Base-by-base conservation (phyloP, 2,888 invertebrate genomes). In the Drosophila gaucha region DNA sequence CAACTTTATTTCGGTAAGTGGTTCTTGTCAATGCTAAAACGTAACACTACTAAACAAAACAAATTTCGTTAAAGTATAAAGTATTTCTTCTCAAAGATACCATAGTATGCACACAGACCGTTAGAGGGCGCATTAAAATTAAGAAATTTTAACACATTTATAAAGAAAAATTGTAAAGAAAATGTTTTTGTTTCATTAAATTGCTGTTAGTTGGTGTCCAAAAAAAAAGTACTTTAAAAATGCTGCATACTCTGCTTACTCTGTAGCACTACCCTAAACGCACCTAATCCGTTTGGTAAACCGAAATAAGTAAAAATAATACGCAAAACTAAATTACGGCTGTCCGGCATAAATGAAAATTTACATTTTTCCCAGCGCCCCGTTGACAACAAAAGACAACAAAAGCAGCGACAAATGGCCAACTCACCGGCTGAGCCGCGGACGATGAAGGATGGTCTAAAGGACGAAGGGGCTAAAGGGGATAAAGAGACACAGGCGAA, bases 241-340 rank as follows among this genome's bases (percentile, higher is more conserved):
- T 24, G 20, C 8, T 12, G 16, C 16, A 8, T 10, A 4, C 16
- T 2, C 14, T 10, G 31, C 12, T 3, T 8, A 4, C 12, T 3
- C 3, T 18, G 2, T 9, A 1, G 22, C 31, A 8, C 46, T 5
- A n/a, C 33, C 35, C 9, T 22, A 10, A 67, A 69, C 36, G 39
- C 41, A 36, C 14, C 39, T 69, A 62, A 75, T 75, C 71, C 56
- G 36, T 52, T 69, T 49, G 30, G 51, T 31, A 63, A 74, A 51
- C 68, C 43, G 24, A 52, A 74, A 59, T 54, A 74, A 57, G 55
- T 49, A 69, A 56, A 75, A 70, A 38, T 66, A 73, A 66, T 57
- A 44, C 59, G 36, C 28, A 18, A 36, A 74, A 57, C 67, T 67
- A 39, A 67, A 67, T 73, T 67, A 47, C 46, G 47, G 36, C 54